Percentiles rank a stretch among this genome's conserved stretches.
Evolutionary conservation across 2,797 vertebrate species (phyloP).

Genomic region (Sternarchorhynchus goeldii): DNA sequence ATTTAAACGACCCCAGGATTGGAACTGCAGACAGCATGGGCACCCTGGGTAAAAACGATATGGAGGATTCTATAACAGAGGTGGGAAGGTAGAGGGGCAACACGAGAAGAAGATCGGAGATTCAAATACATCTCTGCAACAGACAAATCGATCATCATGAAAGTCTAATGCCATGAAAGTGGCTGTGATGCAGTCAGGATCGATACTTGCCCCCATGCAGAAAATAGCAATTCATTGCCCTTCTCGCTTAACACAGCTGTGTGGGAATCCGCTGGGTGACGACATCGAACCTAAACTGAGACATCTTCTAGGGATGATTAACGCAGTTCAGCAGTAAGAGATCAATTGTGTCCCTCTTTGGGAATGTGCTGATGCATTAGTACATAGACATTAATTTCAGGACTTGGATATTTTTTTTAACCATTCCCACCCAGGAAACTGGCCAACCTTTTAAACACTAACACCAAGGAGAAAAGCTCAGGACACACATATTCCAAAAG

Average conservation of each 20-base stretch:
- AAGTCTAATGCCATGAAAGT: conserved; percentile 54
- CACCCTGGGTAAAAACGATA: conserved; percentile 25
- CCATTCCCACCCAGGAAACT: conserved; percentile 11
- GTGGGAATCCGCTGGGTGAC: not conserved
- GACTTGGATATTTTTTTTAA: conserved; percentile 12
- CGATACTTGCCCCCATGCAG: conserved; percentile 40
- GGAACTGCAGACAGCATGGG: not conserved
- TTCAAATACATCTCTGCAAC: conserved; percentile 18
- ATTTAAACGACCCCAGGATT: too few relatives aligned
- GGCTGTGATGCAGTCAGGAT: conserved; percentile 46
- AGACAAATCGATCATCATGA: conserved; percentile 56
- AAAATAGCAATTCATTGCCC: conserved; percentile 22
- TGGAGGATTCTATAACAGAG: not conserved
- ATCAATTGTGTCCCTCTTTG: conserved; percentile 26
- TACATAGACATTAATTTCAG: conserved; percentile 32
- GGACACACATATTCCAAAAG: too few relatives aligned
- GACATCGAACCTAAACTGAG: conserved; percentile 23
- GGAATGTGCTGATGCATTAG: conserved; percentile 8
- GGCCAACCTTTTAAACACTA: too few relatives aligned
- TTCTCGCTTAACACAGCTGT: conserved; percentile 10
- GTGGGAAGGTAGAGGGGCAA: not conserved
- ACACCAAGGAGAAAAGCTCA: too few relatives aligned
- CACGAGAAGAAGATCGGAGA: conserved; percentile 22
- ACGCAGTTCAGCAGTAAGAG: not conserved
- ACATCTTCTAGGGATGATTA: conserved; percentile 33